Evolutionary conservation across 2,113 vertebrate species (phyloP).

Genomic region (Delphinapterus leucas): DNA sequence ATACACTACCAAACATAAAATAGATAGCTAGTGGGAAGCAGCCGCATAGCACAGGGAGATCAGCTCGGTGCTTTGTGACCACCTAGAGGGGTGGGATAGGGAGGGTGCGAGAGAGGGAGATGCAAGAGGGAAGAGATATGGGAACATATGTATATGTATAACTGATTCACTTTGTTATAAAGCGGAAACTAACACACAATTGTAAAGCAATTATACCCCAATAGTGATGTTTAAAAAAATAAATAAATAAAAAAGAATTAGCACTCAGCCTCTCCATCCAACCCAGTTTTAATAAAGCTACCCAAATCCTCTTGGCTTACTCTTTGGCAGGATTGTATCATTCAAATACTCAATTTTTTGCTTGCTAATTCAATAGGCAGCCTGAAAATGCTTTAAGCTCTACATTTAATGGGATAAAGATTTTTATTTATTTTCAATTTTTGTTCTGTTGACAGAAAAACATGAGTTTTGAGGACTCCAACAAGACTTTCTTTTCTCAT

Average conservation of each 20-base stretch:
- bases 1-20: too few species aligned
- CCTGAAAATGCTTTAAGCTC: slow-evolving; percentile 70
- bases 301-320: slow-evolving; percentile 78
- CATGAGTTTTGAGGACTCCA: slow-evolving; percentile 29
- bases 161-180: too few species aligned
- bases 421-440: slow-evolving; percentile 68
- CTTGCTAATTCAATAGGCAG: slow-evolving; percentile 77
- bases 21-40: too few species aligned
- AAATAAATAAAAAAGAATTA: slow-evolving; percentile 80
- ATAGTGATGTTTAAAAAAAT: too few species aligned
- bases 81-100: too few species aligned
- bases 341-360: slow-evolving; percentile 75
- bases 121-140: too few species aligned
- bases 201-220: too few species aligned
- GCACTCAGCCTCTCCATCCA: slow-evolving; percentile 81
- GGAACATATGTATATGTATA: too few species aligned
- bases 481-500: slow-evolving; percentile 37
- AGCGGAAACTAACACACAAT: too few species aligned
- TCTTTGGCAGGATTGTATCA: slow-evolving; percentile 76
- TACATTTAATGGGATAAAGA: slow-evolving; percentile 73
- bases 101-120: too few species aligned
- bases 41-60: too few species aligned
- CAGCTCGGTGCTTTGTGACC: too few species aligned
- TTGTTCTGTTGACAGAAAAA: slow-evolving; percentile 69
- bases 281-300: slow-evolving; percentile 44